Percentiles rank a stretch among this genome's conserved stretches.
Evolutionary conservation across 2,888 invertebrate genomes (phyloP).

Genomic region (Synanthedon formicaeformis): DNA sequence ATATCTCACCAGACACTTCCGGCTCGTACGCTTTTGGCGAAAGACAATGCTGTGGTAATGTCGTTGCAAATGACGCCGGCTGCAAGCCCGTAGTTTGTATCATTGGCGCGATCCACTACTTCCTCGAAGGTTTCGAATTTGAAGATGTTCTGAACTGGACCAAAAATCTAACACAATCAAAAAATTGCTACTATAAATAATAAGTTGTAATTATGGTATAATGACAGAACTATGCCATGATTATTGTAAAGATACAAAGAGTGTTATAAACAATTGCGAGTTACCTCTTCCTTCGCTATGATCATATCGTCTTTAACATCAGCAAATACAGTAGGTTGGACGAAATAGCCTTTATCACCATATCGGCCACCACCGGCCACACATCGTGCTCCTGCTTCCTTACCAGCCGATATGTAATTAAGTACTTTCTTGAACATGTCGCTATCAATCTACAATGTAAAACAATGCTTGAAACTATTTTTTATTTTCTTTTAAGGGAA

Average conservation of each 20-base stretch:
- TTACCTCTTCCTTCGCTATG: constrained; percentile 81
- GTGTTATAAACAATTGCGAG: background rate
- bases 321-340: constrained; percentile 84
- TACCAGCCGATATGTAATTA: constrained; percentile 80
- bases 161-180: constrained; percentile 78
- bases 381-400: constrained; percentile 82
- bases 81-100: constrained; percentile 86
- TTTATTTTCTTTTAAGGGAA: background rate
- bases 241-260: background rate
- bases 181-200: background rate
- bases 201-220: too few species aligned
- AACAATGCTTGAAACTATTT: background rate
- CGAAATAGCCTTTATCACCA: constrained; percentile 79
- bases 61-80: constrained; percentile 90
- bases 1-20: constrained; percentile 80
- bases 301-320: constrained; percentile 82
- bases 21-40: constrained; percentile 81
- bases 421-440: constrained; percentile 83
- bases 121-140: constrained; percentile 87
- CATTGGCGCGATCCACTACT: constrained; percentile 86
- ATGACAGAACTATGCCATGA: too few species aligned
- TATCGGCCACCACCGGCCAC: constrained; percentile 79
- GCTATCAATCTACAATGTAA: constrained; percentile 71
- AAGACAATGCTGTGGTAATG: constrained; percentile 80
- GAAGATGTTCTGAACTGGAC: constrained; percentile 89